These are phyloP conservation scores for Cryptocephalus moraei DNA, from an alignment of 2,888 invertebrate species.

Conservation along the genomic window DNA sequence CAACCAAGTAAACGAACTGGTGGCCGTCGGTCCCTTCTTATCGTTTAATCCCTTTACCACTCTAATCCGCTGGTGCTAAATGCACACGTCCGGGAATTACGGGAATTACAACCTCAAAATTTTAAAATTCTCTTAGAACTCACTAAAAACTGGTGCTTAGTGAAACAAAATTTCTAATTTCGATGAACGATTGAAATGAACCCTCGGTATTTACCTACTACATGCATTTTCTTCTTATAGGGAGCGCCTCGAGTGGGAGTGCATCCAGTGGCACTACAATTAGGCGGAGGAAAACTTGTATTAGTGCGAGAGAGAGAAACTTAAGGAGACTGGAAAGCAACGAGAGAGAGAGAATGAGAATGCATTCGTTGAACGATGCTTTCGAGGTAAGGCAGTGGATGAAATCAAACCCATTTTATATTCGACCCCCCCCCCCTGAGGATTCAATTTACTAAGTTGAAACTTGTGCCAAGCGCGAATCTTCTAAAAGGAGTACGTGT, in stretches of 20 bases:
- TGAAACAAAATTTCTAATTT: background rate
- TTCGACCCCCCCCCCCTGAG: no score
- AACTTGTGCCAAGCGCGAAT: no score
- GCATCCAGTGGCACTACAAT: conserved; percentile 35
- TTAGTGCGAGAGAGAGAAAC: conserved; percentile 60
- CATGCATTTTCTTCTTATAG: conserved; percentile 18
- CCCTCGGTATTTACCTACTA: background rate
- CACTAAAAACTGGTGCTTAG: no score
- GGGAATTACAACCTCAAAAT: no score
- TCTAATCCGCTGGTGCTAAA: no score
- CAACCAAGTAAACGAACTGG: no score
- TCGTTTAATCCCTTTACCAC: no score
- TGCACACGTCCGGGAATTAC: no score
- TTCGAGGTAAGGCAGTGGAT: conserved; percentile 48
- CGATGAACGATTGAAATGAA: background rate
- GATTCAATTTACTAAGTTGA: no score
- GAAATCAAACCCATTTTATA: background rate
- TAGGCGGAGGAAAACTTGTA: conserved; percentile 46
- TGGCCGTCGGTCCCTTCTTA: no score
- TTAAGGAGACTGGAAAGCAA: conserved; percentile 66
- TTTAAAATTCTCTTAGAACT: no score
- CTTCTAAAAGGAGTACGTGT: no score
- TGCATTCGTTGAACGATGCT: conserved; percentile 72
- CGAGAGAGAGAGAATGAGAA: conserved; percentile 67
- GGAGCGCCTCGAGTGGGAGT: conserved; percentile 37